Base-by-base conservation (phyloP, 1,140 invertebrate species). In the Diabrotica undecimpunctata region DNA sequence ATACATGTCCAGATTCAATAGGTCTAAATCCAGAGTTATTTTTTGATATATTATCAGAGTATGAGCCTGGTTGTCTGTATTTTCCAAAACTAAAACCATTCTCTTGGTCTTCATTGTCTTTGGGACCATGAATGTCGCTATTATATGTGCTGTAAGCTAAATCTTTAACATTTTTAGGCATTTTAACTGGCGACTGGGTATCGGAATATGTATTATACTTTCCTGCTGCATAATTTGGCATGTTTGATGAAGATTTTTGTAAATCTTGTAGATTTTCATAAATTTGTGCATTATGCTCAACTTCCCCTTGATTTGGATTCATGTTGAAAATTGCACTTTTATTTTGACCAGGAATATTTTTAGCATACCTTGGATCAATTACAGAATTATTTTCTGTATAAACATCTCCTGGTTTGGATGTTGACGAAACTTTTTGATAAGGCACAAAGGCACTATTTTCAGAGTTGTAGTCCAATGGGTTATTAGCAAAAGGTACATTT, bases 71-170 rank as follows among this genome's bases (percentile, higher is more conserved):
- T 35, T 60, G 38, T 50, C 58, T 60, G 14, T 60, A 60, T 9
- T 60, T 36, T 7, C 58, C 58, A 25, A 50, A 60, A 14, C 50
- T 12, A 50, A 60, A 60, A 7, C 25, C 58, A 57, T 37, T 57
- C 12, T 38, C 55, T 37, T n/a, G n/a, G 10, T 38, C 36, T 12
- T 37, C 55, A 12, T 38, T 12, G 5, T 38, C 55, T n/a, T 38
- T 38, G 6, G 37, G 7, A 57, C 12, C 37, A 37, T 2, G 5
- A 8, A 52, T 41, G 39, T 37, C 59, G 10, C 59, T 57, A 62
- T 72, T 65, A 57, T 70, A 68, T 35, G 70, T 72, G 13, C 64
- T 64, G 51, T 66, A 72, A 6, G 71, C 71, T 41, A 74, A 63
- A 55, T 74, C 72, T 62, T 69, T 70, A 36, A 74, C 55, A 62